These are phyloP conservation scores for Haemorhous mexicanus DNA, from an alignment of 2,113 vertebrate genomes.

Conservation along the genomic window DNA sequence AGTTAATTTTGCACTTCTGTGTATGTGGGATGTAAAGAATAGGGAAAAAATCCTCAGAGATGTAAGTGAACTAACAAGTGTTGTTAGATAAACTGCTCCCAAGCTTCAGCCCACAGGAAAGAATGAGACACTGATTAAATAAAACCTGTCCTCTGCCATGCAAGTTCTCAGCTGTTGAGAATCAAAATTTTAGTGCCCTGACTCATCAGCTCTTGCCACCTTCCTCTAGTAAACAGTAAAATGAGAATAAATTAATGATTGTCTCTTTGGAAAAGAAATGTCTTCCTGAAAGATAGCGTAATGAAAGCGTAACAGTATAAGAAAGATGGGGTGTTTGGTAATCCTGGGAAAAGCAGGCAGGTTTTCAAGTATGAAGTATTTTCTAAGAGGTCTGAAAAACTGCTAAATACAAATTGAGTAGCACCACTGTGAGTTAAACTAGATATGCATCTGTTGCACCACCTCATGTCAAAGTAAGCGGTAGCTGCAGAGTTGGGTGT, in stretches of 20 bases:
- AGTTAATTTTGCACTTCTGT: background rate
- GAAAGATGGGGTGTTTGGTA: background rate
- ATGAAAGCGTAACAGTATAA: background rate
- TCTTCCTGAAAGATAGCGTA: background rate
- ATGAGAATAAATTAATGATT: background rate
- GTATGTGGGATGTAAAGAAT: background rate
- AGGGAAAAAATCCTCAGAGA: background rate
- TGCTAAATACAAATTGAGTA: background rate
- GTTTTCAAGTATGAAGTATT: background rate
- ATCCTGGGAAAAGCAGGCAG: background rate
- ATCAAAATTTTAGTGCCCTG: background rate
- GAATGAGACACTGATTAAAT: constrained; percentile 8
- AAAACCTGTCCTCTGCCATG: background rate
- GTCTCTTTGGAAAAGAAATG: background rate
- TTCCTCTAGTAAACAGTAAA: background rate
- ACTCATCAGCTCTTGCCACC: background rate
- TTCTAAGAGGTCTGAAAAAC: background rate
- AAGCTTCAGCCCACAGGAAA: background rate
- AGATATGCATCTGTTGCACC: background rate
- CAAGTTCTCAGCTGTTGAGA: constrained; percentile 30
- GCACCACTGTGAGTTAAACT: background rate
- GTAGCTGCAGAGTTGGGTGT: background rate
- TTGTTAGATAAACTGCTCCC: background rate
- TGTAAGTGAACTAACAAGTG: background rate
- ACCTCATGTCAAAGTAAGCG: background rate